Conservation (phyloP, 2,113 vertebrate species). For the Tauraco erythrolophus region DNA sequence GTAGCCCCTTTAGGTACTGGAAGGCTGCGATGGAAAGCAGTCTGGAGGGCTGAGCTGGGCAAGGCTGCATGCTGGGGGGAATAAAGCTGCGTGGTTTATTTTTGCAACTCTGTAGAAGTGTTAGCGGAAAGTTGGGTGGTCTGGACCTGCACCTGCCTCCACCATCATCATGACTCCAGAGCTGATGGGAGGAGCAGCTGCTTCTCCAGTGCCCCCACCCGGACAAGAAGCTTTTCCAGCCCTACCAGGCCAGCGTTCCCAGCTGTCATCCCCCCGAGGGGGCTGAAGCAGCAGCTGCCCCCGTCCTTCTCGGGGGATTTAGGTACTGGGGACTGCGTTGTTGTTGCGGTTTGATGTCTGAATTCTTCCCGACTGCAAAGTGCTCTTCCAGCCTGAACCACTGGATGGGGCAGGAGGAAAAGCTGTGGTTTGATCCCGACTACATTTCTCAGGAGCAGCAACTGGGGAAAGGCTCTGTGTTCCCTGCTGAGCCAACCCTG, state of each 20-base stretch:
- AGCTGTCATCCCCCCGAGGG: rapidly evolving
- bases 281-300: background rate
- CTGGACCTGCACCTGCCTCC: rapidly evolving
- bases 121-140: background rate
- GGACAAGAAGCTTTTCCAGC: background rate
- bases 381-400: background rate
- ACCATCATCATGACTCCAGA: background rate
- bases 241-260: background rate
- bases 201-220: background rate
- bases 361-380: background rate
- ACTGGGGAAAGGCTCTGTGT: rapidly evolving
- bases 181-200: background rate
- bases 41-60: background rate
- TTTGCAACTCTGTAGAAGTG: background rate
- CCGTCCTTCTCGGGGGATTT: background rate
- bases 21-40: background rate
- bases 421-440: background rate
- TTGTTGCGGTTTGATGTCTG: rapidly evolving
- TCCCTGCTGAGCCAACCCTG: background rate
- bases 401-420: slow-evolving; percentile 45
- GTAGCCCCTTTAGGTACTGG: no score
- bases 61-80: background rate
- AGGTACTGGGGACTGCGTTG: rapidly evolving
- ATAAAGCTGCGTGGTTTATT: background rate
- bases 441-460: rapidly evolving